Evolutionary conservation across 2,888 invertebrate genomes (phyloP), one percentile per base, ranked within the genome.

Genomic region (Drosophila meridionalis): DNA sequence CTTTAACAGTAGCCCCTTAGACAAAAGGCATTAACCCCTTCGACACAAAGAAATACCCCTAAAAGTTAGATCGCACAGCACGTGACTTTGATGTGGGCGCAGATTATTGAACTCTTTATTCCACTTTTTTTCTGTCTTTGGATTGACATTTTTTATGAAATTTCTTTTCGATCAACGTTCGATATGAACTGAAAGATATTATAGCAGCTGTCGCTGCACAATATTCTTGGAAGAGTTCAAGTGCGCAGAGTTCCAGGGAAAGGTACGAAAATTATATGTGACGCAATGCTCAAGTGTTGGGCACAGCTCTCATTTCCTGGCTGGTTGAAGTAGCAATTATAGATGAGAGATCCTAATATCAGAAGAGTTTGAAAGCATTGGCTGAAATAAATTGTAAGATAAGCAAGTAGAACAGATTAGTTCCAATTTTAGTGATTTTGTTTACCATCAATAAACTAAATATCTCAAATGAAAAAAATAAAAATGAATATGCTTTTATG

Each of bases 41-140:
- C 64, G 12, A 9, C 20, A 11, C 5, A n/a, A 5, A 30, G 40
- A 56, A 47, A n/a, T 47, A 48, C 55, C 78, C 59, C 43, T 65
- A 65, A 69, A 3, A 43, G n/a, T 45, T 53, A 36, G 12, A 45
- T 66, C 58, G 30, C n/a, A 4, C 62, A 66, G 79, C 79, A 79
- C 80, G 79, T 80, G 79, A 79, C 79, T 76, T 64, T 61, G 79
- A 80, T 79, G 62, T 26, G 26, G 50, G 57, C 26, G 32, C 43
- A 74, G 79, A 79, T 80, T 80, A 70, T 77, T 79, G 79, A 79
- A 80, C 73, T 80, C 69, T 40, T 38, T 11, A 5, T 32, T 7
- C 8, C 2, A 34, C 11, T 11, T 38, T 36, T 11, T 30, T 28
- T 6, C n/a, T 7, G 2, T 34, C 4, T 55, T 11, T 32, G 4